phyloP scores from a whole-genome alignment of 2,888 invertebrate species.

The Itoplectis maculator region DNA sequence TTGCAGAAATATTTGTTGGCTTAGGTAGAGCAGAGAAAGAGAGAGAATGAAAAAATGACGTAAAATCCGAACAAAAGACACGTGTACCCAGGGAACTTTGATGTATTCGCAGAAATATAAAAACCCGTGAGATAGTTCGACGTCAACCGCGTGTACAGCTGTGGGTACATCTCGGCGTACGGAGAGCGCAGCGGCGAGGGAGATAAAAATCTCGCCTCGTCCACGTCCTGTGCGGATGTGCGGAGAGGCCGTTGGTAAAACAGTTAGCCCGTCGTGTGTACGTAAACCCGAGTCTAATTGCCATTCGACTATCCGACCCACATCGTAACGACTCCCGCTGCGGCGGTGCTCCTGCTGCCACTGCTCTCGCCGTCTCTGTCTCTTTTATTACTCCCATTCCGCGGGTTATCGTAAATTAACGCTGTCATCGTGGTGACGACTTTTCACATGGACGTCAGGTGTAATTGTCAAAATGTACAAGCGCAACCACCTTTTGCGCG shows the following conservation, averaged over 20 bases:
- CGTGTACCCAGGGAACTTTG: background rate
- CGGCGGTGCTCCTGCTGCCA: too few species aligned
- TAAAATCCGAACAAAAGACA: background rate
- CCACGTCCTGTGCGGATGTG: slow-evolving; percentile 73
- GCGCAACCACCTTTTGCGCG: too few species aligned
- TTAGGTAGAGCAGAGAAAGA: too few species aligned
- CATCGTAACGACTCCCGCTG: slow-evolving; percentile 35
- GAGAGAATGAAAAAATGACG: background rate
- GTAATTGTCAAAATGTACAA: background rate
- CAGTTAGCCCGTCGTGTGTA: slow-evolving; percentile 71
- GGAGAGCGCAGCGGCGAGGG: slow-evolving; percentile 68
- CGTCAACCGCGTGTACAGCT: slow-evolving; percentile 62
- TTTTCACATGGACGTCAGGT: background rate
- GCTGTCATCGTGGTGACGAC: slow-evolving; percentile 9
- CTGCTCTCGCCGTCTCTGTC: slow-evolving; percentile 53
- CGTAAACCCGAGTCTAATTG: slow-evolving; percentile 76
- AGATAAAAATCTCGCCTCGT: slow-evolving; percentile 77
- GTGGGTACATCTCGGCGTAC: slow-evolving; percentile 78
- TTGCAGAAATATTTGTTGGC: background rate
- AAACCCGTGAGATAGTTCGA: slow-evolving; percentile 33
- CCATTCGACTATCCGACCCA: slow-evolving; percentile 69
- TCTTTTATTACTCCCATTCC: slow-evolving; percentile 31
- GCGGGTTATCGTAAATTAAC: slow-evolving; percentile 23
- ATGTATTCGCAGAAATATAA: background rate
- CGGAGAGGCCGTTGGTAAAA: slow-evolving; percentile 69